These are phyloP conservation scores for Sylvicola fuscatus DNA, from an alignment of 2,888 invertebrate genomes.

Conservation along the genomic window DNA sequence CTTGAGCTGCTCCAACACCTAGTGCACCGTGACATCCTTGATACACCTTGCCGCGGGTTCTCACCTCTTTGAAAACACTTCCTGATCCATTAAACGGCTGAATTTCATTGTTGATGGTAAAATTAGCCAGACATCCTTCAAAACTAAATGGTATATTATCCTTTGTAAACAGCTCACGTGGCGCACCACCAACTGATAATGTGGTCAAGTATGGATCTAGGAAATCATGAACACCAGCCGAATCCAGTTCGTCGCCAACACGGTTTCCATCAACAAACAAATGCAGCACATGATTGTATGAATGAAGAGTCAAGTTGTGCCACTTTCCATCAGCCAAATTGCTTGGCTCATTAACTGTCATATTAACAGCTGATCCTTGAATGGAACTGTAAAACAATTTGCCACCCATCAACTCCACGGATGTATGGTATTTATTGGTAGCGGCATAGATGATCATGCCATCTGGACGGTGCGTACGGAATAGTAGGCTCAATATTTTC, in stretches of 20 bases:
- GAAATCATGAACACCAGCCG: slow-evolving; percentile 76
- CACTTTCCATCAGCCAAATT: slow-evolving; percentile 62
- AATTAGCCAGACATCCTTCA: slow-evolving; percentile 77
- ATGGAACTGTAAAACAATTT: slow-evolving; percentile 62
- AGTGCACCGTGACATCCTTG: slow-evolving; percentile 55
- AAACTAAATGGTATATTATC: slow-evolving; percentile 40
- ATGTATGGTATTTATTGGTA: slow-evolving; percentile 70
- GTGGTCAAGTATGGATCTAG: slow-evolving; percentile 73
- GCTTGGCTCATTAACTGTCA: slow-evolving; percentile 45
- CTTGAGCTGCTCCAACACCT: slow-evolving; percentile 54
- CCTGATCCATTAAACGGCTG: slow-evolving; percentile 82
- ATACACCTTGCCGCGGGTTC: slow-evolving; percentile 49
- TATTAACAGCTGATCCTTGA: slow-evolving; percentile 58
- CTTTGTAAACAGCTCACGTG: slow-evolving; percentile 33
- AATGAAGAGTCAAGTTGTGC: slow-evolving; percentile 68
- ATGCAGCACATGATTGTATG: slow-evolving; percentile 46
- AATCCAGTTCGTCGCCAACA: slow-evolving; percentile 69
- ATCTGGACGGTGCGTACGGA: slow-evolving; percentile 55
- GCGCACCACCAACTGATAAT: slow-evolving; percentile 59
- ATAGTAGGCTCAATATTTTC: slow-evolving; percentile 58
- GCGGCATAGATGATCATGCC: slow-evolving; percentile 74
- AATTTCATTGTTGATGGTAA: slow-evolving; percentile 71
- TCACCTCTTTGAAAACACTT: slow-evolving; percentile 50
- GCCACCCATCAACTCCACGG: slow-evolving; percentile 56
- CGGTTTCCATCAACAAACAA: slow-evolving; percentile 47